Base-by-base conservation (phyloP, 2,113 vertebrate genomes). In the Xenopus tropicalis region DNA sequence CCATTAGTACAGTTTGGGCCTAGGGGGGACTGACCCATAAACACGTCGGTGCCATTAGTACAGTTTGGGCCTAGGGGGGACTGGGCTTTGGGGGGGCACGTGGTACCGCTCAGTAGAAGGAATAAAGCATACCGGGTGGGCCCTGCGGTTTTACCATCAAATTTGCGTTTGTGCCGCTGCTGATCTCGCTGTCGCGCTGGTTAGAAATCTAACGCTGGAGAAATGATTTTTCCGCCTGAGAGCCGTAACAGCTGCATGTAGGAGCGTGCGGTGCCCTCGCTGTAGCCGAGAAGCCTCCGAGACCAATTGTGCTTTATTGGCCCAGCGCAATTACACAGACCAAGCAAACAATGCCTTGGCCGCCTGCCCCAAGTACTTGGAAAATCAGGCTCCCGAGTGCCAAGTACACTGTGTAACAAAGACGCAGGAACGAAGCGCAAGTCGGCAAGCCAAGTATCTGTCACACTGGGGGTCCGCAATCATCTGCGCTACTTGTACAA, bases 381-480 rank as follows among this genome's bases (percentile, higher is more conserved):
- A 82, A 83, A 83, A 83, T 80, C 59, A 78, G 70, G 74, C 52
- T 69, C 22, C 67, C 72, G 67, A 19, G 66, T 76, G 82, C 80
- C 78, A 81, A 79, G 77, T 80, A 70, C 77, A 84, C 76, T 79
- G 73, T 83, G 79, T 79, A 77, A 81, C 81, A 82, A 82, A 86
- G 78, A 78, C 70, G 62, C 44, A 61, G 80, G 81, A 82, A 84
- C 83, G 79, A 78, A 71, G 71, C 62, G 70, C 46, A 56, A 20
- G 54, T 62, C 11, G 2, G 20, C 1, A 17, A 77, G 82, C 83
- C 83, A 86, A 80, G 70, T 66, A 84, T 70, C 71, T 77, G 78
- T 86, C 85, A 72, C 72, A n/a, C 56, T 77, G 61, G 68, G 46
- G 80, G 78, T 77, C 83, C 85, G 83, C 75, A 78, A 79, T 83